Evolutionary conservation across 1,140 invertebrate genomes (phyloP), one percentile per base, ranked within the genome.

Genomic region (Whitmania pigra): DNA sequence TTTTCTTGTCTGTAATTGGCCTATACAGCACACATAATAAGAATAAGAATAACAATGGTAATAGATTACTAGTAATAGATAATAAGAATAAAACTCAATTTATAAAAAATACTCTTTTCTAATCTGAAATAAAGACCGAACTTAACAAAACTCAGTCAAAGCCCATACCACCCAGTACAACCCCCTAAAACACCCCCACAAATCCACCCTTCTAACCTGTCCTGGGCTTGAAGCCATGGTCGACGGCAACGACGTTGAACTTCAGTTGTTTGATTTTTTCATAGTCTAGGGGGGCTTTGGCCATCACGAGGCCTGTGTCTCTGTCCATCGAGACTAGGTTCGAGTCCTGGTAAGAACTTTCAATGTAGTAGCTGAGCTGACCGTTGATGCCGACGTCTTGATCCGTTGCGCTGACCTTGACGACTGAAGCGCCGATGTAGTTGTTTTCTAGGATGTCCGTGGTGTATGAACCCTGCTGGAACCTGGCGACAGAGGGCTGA

Each of bases 401-500:
- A 81, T 94, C 80, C 27, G 77, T 78, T 57, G 81, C 79, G 66
- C 53, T 71, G 18, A 81, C 77, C 70, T 63, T 93, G 9, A 75
- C 72, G 0, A 81, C 74, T 43, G 69, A 67, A 3, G 60, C 53
- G 13, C 67, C 73, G 0, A 69, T 20, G 31, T 49, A 18, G 9
- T 55, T 71, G 31, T 68, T 69, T 54, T 76, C 93, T 15, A 88
- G 85, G 9, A 92, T 86, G 55, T 83, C 83, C 1, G 88, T 88
- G 75, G 84, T 86, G 79, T 94, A 94, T 54, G 87, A 86, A 76
- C 87, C 88, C 31, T 87, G 87, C 53, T 88, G 87, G 80, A 94
- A 95, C 81, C 91, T 90, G n/a, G n/a, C 92, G 92, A 57, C 91
- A 90, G 85, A 94, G 94, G 80, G 94, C 92, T 94, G 53, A 94